phyloP scores from a whole-genome alignment of 2,113 vertebrate genomes.

The Miniopterus natalensis region DNA sequence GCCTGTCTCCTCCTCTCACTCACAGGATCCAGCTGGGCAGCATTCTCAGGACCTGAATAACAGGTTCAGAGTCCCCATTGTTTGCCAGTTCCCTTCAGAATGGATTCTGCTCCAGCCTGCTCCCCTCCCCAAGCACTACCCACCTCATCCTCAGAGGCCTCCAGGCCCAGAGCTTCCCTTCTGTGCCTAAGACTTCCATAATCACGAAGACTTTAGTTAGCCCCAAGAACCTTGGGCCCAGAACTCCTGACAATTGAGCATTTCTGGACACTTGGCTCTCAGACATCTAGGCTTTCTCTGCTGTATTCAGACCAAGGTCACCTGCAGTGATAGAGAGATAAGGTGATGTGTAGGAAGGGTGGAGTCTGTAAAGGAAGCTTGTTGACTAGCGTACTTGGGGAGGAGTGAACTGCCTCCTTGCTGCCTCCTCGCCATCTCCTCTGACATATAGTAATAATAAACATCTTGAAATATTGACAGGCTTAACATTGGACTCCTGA shows the following conservation, averaged over 20 bases:
- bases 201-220: background rate
- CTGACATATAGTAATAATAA: background rate
- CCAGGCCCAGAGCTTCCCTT: background rate
- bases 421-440: background rate
- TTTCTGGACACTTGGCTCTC: background rate
- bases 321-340: background rate
- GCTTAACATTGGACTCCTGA: background rate
- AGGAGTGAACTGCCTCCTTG: background rate
- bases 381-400: background rate
- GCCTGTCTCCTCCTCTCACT: constrained; percentile 35
- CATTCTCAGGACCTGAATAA: constrained; percentile 42
- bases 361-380: background rate
- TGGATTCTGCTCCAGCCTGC: constrained; percentile 12
- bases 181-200: background rate
- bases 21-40: background rate
- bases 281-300: background rate
- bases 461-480: constrained; percentile 1
- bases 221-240: background rate
- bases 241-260: background rate
- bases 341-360: background rate
- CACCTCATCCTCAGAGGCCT: background rate
- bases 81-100: background rate
- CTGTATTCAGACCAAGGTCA: background rate
- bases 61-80: background rate
- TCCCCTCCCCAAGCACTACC: background rate